These are phyloP conservation scores for Rhyacichthys aspro DNA, from an alignment of 2,797 vertebrate genomes.

Conservation along the genomic window DNA sequence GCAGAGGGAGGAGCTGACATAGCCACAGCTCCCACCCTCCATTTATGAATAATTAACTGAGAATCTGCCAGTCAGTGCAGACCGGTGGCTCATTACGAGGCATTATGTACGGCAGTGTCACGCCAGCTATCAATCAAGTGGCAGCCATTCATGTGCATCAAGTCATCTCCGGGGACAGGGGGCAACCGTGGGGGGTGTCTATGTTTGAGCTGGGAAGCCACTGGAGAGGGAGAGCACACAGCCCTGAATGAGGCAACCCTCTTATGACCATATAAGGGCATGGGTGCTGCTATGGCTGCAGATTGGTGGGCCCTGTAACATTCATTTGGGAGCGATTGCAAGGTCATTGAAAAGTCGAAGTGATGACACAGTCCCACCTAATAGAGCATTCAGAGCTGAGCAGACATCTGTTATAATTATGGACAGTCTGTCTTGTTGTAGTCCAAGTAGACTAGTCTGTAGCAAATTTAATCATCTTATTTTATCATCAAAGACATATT, in stretches of 20 bases:
- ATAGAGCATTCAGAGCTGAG: conserved; percentile 5
- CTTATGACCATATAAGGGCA: conserved; percentile 72
- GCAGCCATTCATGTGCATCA: conserved; percentile 67
- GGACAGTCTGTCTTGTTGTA: neutral
- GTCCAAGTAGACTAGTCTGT: neutral
- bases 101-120: conserved; percentile 66
- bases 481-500: neutral
- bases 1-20: conserved; percentile 53
- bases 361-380: conserved; percentile 32
- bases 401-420: conserved; percentile 1
- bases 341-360: conserved; percentile 43
- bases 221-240: conserved; percentile 45
- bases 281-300: conserved; percentile 54
- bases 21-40: conserved; percentile 34
- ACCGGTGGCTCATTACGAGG: conserved; percentile 64
- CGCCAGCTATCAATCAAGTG: conserved; percentile 71
- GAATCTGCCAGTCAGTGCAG: conserved; percentile 60
- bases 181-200: conserved; percentile 21
- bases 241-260: conserved; percentile 43
- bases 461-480: neutral
- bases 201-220: conserved; percentile 23
- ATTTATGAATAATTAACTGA: conserved; percentile 76
- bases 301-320: conserved; percentile 52
- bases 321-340: conserved; percentile 34
- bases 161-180: conserved; percentile 61